Percentiles rank a stretch among this genome's conserved stretches.
phyloP scores from a whole-genome alignment of 2,888 invertebrate species.

The Oxyteleia sp. region DNA sequence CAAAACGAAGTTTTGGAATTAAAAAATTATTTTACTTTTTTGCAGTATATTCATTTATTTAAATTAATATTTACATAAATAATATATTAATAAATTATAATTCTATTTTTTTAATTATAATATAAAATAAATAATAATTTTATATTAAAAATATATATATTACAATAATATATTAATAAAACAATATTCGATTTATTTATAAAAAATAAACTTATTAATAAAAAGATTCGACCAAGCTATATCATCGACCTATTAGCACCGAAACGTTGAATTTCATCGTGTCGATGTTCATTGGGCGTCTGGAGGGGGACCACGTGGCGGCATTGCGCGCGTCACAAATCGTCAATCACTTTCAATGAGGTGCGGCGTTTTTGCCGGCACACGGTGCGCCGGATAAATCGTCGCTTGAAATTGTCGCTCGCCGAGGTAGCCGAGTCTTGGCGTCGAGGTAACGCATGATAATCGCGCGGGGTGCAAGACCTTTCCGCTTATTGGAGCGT shows the following conservation, averaged over 20 bases:
- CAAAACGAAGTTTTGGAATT: no score
- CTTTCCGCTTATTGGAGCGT: conserved; percentile 66
- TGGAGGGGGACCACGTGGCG: conserved; percentile 41
- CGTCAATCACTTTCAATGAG: conserved; percentile 54
- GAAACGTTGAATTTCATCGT: not conserved
- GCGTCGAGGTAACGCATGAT: conserved; percentile 66
- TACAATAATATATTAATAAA: no score
- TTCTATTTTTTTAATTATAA: no score
- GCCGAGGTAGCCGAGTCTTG: conserved; percentile 60
- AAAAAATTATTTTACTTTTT: no score
- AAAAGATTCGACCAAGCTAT: no score
- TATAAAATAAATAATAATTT: no score
- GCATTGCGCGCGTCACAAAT: conserved; percentile 41
- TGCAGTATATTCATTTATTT: no score
- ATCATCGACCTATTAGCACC: conserved; percentile 10
- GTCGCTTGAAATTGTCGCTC: conserved; percentile 51
- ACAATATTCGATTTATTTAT: no score
- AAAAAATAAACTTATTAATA: no score
- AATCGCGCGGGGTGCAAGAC: conserved; percentile 64
- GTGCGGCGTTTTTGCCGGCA: conserved; percentile 43
- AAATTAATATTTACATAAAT: no score
- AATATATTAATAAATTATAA: no score
- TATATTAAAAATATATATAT: no score
- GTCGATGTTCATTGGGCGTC: not conserved
- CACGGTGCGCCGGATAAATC: conserved; percentile 37